Base-by-base conservation (phyloP, 2,888 invertebrate genomes). In the Calliopum simillimum region DNA sequence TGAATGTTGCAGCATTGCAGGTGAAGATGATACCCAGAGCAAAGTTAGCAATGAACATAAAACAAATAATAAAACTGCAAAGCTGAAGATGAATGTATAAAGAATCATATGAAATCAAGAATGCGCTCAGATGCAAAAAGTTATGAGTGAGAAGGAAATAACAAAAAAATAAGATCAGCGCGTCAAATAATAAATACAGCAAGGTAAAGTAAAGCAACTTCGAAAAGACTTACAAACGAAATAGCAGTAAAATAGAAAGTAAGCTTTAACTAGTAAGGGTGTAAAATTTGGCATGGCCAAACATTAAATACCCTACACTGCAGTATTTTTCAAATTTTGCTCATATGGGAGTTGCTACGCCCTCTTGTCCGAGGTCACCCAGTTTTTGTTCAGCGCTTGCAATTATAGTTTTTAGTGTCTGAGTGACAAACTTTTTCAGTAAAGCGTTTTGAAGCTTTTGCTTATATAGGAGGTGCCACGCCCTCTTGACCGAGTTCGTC, bases 81-180 rank as follows among this genome's bases (percentile, higher is more conserved):
- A 1, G 55, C 8, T 56, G 55, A 56, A 23, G 55, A 56, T 56
- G 55, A 56, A 56, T 56, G 25, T 6, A 33, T 33, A 33, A 23
- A 56, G 55, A 11, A 56, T 49, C 8, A 23, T 23, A 23, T 21
- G 55, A 23, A 56, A 56, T 56, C 55, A 56, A 56, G 55, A 23
- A 21, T 23, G 55, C 55, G 8, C 55, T 12, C 19, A 55, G 2
- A 33, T 33, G 2, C 33, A 2, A 55, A 13, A 55, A 55, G 19
- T 4, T 8, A 13, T 2, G 23, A 13, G 23, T 4, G n/a, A 21
- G 19, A 55, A 13, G 12, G 19, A 16, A 53, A 12, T 4, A 11
- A 53, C 16, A n/a, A 4, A 2, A 6, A 11, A 13, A 5, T 53
- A 21, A 8, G 23, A 23, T 13, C 21, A 53, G 53, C 21, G 19